Evolutionary conservation across 2,113 vertebrate species (phyloP).

Genomic region (Nanger granti): DNA sequence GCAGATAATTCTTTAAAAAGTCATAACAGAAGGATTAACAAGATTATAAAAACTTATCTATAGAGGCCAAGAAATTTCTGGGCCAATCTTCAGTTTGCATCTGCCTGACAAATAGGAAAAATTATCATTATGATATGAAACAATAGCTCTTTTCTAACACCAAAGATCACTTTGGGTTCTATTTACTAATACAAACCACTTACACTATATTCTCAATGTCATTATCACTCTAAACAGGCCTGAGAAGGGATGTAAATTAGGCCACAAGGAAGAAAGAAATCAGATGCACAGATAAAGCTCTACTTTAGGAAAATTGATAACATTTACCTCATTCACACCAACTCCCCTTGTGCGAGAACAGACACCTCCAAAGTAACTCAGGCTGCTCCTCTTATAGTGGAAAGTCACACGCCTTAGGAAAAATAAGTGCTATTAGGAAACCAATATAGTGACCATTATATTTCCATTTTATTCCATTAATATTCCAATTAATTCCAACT

Average conservation of each 20-base stretch:
- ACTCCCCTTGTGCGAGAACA: conserved; percentile 92
- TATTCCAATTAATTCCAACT: background rate
- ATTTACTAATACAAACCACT: background rate
- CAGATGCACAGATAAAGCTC: conserved; percentile 7
- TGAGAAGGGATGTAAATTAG: background rate
- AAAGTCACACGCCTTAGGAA: conserved; percentile 90
- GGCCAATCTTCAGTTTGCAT: background rate
- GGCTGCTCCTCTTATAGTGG: conserved; percentile 93
- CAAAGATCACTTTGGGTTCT: background rate
- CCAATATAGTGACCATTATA: background rate
- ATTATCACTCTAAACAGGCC: background rate
- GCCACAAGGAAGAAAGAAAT: background rate
- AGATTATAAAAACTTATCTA: background rate
- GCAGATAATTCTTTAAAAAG: background rate
- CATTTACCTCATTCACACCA: conserved; percentile 95
- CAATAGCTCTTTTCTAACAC: background rate
- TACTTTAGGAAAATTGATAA: conserved; percentile 21
- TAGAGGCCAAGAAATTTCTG: background rate
- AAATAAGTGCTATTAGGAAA: conserved; percentile 38
- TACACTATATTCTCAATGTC: background rate
- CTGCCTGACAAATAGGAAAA: background rate
- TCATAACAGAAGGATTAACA: background rate
- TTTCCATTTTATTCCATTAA: background rate
- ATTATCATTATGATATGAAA: background rate
- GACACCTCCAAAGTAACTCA: conserved; percentile 93